phyloP scores from a whole-genome alignment of 2,797 vertebrate genomes.

The Avahi laniger region DNA sequence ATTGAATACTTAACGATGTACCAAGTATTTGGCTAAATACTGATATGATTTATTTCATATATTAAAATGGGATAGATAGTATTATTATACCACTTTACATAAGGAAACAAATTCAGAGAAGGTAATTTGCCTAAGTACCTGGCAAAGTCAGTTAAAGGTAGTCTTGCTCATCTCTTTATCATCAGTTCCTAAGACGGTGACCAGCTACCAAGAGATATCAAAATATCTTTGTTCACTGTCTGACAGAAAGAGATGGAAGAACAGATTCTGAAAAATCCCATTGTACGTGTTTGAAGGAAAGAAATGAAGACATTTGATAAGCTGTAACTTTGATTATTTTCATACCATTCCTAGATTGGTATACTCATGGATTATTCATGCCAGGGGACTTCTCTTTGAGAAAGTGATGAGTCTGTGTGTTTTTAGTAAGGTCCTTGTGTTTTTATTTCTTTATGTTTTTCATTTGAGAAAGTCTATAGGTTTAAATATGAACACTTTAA shows the following conservation, averaged over 20 bases:
- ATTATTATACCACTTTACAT: not conserved
- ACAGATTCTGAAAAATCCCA: not conserved
- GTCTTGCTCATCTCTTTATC: not conserved
- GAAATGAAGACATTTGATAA: not conserved
- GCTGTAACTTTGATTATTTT: slow-evolving; percentile 11
- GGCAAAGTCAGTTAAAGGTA: not conserved
- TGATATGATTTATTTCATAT: not conserved
- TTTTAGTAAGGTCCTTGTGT: slow-evolving; percentile 38
- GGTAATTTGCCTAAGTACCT: not conserved
- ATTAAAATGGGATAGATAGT: not conserved
- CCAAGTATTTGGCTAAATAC: not conserved
- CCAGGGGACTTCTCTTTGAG: not conserved
- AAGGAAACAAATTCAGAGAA: not conserved
- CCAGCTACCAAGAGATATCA: not conserved
- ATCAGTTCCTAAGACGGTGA: not conserved
- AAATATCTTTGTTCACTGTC: not conserved
- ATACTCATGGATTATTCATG: slow-evolving; percentile 42
- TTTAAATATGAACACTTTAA: slow-evolving; percentile 60
- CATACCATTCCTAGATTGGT: not conserved
- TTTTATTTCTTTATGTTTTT: slow-evolving; percentile 65
- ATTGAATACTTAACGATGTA: not conserved
- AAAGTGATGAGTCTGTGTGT: slow-evolving; percentile 49
- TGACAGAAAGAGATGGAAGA: not conserved
- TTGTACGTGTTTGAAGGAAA: not conserved
- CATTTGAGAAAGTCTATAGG: slow-evolving; percentile 41